Evolutionary conservation across 1,140 invertebrate species (phyloP).

Genomic region (Aphelenchoides besseyi): DNA sequence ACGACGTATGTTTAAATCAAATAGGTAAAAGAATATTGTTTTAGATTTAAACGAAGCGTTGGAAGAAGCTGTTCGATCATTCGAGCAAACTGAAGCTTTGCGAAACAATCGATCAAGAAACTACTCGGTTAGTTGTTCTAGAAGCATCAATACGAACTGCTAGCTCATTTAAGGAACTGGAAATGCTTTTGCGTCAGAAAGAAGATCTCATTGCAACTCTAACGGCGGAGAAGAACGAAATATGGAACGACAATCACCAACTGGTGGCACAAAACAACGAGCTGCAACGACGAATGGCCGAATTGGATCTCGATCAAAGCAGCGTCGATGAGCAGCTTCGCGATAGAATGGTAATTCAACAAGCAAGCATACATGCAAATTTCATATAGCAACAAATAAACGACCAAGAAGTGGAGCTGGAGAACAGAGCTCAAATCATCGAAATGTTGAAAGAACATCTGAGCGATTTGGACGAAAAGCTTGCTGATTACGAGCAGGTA

Average conservation of each 20-base stretch:
- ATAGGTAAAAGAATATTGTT: too few species aligned
- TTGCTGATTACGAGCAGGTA: background rate
- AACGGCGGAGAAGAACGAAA: background rate
- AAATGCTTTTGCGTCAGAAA: background rate
- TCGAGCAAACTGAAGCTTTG: too few species aligned
- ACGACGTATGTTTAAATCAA: background rate
- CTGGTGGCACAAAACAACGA: background rate
- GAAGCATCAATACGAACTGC: too few species aligned
- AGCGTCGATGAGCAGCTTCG: background rate
- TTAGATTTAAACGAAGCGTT: background rate
- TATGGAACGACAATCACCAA: background rate
- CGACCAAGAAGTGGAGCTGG: background rate
- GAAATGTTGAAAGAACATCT: background rate
- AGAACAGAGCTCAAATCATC: background rate
- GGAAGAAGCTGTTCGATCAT: background rate
- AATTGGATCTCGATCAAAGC: background rate
- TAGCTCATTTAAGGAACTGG: too few species aligned
- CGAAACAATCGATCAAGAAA: too few species aligned
- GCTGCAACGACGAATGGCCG: background rate
- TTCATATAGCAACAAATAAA: background rate
- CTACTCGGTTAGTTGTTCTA: background rate
- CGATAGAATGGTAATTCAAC: background rate
- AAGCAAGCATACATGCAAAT: background rate
- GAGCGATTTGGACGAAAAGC: background rate
- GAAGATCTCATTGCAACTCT: background rate